These are phyloP conservation scores for Ictidomys tridecemlineatus DNA, from an alignment of 2,113 vertebrate genomes.

Conservation along the genomic window DNA sequence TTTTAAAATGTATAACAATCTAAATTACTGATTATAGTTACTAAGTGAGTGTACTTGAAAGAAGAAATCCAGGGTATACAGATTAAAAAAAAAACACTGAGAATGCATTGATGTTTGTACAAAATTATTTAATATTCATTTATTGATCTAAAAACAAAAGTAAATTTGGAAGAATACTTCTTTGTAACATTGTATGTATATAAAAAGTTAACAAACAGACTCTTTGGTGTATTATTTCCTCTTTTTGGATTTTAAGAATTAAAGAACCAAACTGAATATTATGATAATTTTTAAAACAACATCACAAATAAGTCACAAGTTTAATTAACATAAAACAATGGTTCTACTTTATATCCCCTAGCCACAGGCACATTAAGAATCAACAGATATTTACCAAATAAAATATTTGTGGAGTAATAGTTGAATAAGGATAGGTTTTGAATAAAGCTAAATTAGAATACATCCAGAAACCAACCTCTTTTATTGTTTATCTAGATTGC, in stretches of 20 bases:
- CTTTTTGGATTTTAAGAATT: conserved; percentile 49
- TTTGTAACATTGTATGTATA: conserved; percentile 37
- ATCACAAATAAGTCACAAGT: background rate
- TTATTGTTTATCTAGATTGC: background rate
- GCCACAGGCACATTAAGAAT: background rate
- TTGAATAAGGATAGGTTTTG: background rate
- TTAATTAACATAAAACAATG: background rate
- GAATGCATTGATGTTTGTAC: conserved; percentile 63
- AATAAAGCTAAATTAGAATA: background rate
- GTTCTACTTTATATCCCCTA: conserved; percentile 34
- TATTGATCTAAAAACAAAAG: conserved; percentile 44
- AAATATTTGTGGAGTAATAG: background rate
- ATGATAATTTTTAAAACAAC: background rate
- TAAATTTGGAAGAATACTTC: conserved; percentile 69
- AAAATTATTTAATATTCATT: conserved; percentile 79
- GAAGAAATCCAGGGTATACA: background rate
- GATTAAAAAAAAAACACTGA: conserved; percentile 25
- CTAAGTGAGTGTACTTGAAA: background rate
- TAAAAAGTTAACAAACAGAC: conserved; percentile 19
- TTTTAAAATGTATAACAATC: background rate
- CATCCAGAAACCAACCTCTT: background rate
- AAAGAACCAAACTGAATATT: conserved; percentile 43
- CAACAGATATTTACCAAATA: background rate
- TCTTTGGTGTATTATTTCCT: conserved; percentile 51
- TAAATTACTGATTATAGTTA: conserved; percentile 34